Evolutionary conservation across 1,140 invertebrate species (phyloP).

Genomic region (Helicoverpa armigera): DNA sequence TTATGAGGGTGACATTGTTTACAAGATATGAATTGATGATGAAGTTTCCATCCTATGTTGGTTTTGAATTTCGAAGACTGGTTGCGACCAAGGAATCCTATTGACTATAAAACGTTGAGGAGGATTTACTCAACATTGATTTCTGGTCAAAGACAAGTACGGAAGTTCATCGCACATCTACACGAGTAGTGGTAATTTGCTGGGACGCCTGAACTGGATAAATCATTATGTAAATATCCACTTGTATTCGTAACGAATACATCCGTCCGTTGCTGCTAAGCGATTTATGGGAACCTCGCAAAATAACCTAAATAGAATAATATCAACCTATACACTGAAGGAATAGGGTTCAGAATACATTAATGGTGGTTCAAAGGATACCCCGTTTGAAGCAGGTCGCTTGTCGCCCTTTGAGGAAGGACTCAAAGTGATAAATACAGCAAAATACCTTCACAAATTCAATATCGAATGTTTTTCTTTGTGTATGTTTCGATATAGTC

Average conservation of each 20-base stretch:
- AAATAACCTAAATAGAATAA: slow-evolving; percentile 11
- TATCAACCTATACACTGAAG: background rate
- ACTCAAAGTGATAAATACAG: slow-evolving; percentile 18
- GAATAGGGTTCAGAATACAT: slow-evolving; percentile 2
- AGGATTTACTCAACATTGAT: too few relatives aligned
- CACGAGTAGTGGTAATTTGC: too few relatives aligned
- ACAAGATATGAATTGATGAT: too few relatives aligned
- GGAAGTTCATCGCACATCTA: too few relatives aligned
- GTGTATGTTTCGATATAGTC: slow-evolving; percentile 4
- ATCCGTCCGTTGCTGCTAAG: slow-evolving; percentile 40
- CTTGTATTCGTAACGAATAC: slow-evolving; percentile 26
- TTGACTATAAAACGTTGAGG: too few relatives aligned
- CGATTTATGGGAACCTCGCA: slow-evolving; percentile 43
- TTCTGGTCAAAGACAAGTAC: too few relatives aligned
- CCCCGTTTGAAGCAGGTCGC: slow-evolving; percentile 5
- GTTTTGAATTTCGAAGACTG: too few relatives aligned
- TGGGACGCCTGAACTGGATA: slow-evolving; percentile 2
- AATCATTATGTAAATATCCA: slow-evolving; percentile 47
- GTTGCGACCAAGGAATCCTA: too few relatives aligned
- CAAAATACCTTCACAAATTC: slow-evolving; percentile 22
- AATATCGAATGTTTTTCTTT: slow-evolving; percentile 12
- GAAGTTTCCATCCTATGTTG: too few relatives aligned
- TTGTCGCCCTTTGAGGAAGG: slow-evolving; percentile 32
- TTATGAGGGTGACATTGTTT: too few relatives aligned
- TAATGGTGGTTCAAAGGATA: background rate